Evolutionary conservation across 30 jellyfish, hydroid and myxozoan genomes (phyloP).

Genomic region (Hydra vulgaris): DNA sequence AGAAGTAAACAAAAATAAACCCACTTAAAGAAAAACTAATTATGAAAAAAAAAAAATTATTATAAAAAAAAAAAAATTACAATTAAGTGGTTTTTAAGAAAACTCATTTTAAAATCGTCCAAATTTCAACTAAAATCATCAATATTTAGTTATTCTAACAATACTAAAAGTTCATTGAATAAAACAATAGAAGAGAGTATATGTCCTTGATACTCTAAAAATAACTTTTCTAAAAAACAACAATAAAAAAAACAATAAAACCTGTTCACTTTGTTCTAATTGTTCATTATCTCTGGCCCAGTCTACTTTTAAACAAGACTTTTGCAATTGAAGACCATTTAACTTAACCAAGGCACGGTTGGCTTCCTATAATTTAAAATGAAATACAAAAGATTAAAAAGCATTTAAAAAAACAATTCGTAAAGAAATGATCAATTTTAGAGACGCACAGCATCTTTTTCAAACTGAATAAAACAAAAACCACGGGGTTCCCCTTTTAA

Average conservation of each 20-base stretch:
- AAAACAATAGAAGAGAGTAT: too few species aligned
- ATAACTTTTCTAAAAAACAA: too few species aligned
- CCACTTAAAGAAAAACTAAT: too few species aligned
- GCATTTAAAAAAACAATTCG: neutral
- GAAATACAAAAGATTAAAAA: neutral
- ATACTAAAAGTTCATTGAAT: too few species aligned
- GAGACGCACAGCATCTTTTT: conserved; percentile 2
- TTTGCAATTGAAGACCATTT: conserved; percentile 33
- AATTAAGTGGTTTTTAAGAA: too few species aligned
- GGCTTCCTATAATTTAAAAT: conserved; percentile 15
- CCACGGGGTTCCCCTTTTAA: conserved; percentile 81
- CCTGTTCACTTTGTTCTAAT: neutral
- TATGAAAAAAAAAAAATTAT: too few species aligned
- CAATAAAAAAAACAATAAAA: neutral
- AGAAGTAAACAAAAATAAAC: too few species aligned
- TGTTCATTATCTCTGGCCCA: conserved; percentile 26
- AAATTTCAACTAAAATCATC: too few species aligned
- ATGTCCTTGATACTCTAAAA: too few species aligned
- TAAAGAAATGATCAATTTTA: neutral
- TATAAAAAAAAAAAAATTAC: too few species aligned
- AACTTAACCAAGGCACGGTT: conserved; percentile 14
- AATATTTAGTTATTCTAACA: too few species aligned
- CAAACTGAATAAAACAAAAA: conserved; percentile 60
- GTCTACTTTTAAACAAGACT: conserved; percentile 27
- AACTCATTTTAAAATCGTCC: too few species aligned